These are phyloP conservation scores for Zosterops borbonicus DNA, from an alignment of 2,113 vertebrate genomes.

Conservation along the genomic window DNA sequence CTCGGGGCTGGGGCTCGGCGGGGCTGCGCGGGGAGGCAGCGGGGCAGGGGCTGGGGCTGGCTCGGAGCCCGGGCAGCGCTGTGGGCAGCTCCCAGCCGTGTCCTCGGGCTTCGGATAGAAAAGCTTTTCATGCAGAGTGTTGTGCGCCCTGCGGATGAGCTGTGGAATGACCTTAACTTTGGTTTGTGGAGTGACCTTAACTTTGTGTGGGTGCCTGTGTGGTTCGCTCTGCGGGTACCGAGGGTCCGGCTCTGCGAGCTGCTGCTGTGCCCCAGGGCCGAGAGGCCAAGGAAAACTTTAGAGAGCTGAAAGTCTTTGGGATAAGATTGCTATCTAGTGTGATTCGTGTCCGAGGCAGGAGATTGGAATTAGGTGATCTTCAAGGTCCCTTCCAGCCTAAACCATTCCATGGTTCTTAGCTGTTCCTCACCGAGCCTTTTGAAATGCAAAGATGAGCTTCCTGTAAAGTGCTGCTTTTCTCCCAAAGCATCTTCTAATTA, in stretches of 20 bases:
- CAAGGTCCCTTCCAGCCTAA: not conserved
- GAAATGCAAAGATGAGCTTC: not conserved
- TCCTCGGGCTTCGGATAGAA: not conserved
- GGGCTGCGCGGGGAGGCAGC: not conserved
- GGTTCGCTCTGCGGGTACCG: rapidly evolving
- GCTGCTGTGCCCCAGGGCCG: not conserved
- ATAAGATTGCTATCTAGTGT: not conserved
- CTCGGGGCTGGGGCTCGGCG: not conserved
- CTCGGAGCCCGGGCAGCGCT: not conserved
- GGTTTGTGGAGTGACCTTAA: not conserved
- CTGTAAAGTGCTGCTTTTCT: not conserved
- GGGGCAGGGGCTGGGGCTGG: not conserved
- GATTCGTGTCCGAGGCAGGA: not conserved
- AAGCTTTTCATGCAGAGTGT: not conserved
- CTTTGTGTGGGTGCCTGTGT: not conserved
- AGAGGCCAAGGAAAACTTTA: not conserved
- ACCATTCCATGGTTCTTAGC: not conserved
- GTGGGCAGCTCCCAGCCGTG: not conserved
- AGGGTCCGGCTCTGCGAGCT: not conserved
- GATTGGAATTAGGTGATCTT: not conserved
- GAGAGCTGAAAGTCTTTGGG: not conserved
- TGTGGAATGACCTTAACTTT: not conserved
- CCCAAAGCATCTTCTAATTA: not conserved
- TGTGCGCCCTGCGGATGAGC: not conserved
- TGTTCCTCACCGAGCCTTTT: not conserved